Base-by-base conservation (phyloP, 2,888 invertebrate genomes). In the Mactromeris polynyma region DNA sequence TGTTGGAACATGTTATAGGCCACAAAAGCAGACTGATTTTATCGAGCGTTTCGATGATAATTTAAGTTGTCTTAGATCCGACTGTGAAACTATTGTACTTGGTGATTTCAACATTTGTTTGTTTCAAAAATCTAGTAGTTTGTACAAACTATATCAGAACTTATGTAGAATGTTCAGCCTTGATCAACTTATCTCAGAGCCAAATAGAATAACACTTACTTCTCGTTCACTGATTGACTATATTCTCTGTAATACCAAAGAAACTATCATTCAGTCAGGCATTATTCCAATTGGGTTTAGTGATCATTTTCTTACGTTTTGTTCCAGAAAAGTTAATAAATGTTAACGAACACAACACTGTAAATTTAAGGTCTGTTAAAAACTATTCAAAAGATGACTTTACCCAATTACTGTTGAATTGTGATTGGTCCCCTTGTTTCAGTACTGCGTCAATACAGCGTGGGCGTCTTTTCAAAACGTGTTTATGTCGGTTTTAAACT, bases 1-100 rank as follows among this genome's bases (percentile, higher is more conserved):
- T 69, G 33, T 88, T 40, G 84, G 85, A 40, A 19, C 58, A 58
- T 88, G 88, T 42, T 85, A 82, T 36, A 83, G 87, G 80, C 89
- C 78, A 33, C 88, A 82, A 54, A 82, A 88, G 19, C 86, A 89
- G 19, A 54, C 54, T 38, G 78, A 89, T 38, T 86, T 89, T 38
- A 31, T 86, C 42, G 86, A 86, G 33, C 54, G 58, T 11, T 78
- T 38, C 11, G 73, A 73, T 26, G 73, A 73, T 14, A 33, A 31
- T n/a, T 31, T 73, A 31, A 31, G 31, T 2, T 14, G 31, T 14
- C 26, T 31, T 31, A 73, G 73, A 73, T 31, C n/a, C 11, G 73
- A 73, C 73, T 31, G 26, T 73, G 73, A 73, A 73, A 64, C n/a
- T n/a, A n/a, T n/a, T n/a, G n/a, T n/a, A n/a, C n/a, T n/a, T n/a